These are phyloP conservation scores for Rhyzopertha dominica DNA, from an alignment of 1,140 invertebrate genomes.

Conservation along the genomic window DNA sequence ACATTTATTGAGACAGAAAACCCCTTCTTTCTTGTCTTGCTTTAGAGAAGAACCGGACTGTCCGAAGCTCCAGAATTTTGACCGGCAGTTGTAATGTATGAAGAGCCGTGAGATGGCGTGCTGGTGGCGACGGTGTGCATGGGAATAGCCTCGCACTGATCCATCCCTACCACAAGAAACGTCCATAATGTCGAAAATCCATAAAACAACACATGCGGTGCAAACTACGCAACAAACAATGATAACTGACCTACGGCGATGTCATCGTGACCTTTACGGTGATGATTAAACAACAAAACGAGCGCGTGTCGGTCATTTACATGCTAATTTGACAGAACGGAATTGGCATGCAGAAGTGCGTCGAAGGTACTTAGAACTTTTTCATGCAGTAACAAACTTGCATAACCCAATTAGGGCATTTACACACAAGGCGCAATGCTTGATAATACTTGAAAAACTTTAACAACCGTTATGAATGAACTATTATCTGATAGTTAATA, in stretches of 20 bases:
- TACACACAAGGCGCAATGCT: too few relatives aligned
- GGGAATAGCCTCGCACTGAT: conserved; percentile 28
- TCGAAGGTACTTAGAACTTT: too few relatives aligned
- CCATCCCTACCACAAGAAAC: conserved; percentile 18
- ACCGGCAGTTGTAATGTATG: neutral
- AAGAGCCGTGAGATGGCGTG: conserved; percentile 34
- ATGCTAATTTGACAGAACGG: conserved; percentile 1
- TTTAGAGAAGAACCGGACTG: conserved; percentile 3
- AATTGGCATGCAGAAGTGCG: too few relatives aligned
- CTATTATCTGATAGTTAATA: too few relatives aligned
- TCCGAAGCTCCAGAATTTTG: neutral
- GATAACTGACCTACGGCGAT: conserved; percentile 9
- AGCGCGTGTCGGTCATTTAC: conserved; percentile 4
- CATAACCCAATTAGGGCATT: too few relatives aligned
- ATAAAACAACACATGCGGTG: neutral
- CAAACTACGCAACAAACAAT: conserved; percentile 2
- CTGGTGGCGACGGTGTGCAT: conserved; percentile 30
- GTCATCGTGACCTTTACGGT: conserved; percentile 2
- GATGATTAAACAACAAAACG: conserved; percentile 9
- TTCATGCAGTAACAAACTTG: too few relatives aligned
- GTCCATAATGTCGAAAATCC: conserved; percentile 2
- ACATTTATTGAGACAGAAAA: too few relatives aligned
- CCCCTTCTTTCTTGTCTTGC: too few relatives aligned
- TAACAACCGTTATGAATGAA: too few relatives aligned
- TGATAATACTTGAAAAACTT: too few relatives aligned